These are phyloP conservation scores for Pachyseris speciosa DNA, from an alignment of 64 coral and sea anemone species.

Conservation along the genomic window DNA sequence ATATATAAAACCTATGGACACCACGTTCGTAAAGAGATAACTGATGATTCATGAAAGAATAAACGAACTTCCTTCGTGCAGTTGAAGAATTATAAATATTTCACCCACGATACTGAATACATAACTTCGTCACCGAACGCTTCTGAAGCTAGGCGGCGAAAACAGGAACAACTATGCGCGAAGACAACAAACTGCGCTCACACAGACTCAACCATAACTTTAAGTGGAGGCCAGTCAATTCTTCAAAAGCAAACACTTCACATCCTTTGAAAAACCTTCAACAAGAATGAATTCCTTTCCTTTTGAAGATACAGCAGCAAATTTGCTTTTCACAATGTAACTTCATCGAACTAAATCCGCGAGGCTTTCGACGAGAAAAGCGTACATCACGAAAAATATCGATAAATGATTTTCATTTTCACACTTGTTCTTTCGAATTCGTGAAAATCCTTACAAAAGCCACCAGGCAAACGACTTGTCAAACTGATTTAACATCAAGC, in stretches of 20 bases:
- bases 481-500: background rate
- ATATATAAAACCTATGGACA: slow-evolving; percentile 38
- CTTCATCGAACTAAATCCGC: background rate
- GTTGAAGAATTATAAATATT: slow-evolving; percentile 37
- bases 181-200: background rate
- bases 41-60: slow-evolving; percentile 42
- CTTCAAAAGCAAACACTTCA: background rate
- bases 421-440: background rate
- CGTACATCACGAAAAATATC: background rate
- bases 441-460: background rate
- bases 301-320: too few species aligned
- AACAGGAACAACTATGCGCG: background rate
- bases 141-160: background rate
- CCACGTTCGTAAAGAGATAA: slow-evolving; percentile 5
- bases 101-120: background rate
- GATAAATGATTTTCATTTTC: background rate
- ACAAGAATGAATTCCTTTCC: background rate
- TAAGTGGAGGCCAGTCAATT: background rate
- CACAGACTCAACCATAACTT: background rate
- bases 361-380: background rate
- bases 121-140: background rate
- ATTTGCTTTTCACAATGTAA: too few species aligned
- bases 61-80: slow-evolving; percentile 8
- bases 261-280: background rate
- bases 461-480: background rate